These are phyloP conservation scores for Lerista edwardsae DNA, from an alignment of 2,797 vertebrate genomes.

Conservation along the genomic window DNA sequence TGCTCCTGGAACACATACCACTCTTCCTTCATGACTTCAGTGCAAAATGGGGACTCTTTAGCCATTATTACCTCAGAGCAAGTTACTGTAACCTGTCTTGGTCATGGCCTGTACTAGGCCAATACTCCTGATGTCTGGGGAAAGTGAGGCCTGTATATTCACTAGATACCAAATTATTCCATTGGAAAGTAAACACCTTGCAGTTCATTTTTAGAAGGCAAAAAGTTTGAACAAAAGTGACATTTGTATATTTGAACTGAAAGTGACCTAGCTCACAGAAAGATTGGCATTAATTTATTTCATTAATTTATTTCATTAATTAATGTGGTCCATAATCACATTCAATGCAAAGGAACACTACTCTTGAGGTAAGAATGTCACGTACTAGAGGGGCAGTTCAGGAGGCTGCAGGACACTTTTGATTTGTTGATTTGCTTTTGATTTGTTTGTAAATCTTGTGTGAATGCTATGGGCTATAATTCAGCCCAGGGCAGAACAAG, in stretches of 20 bases:
- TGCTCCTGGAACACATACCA: neutral
- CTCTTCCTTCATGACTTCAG: neutral
- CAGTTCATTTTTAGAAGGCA: neutral
- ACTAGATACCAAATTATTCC: neutral
- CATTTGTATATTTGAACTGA: too few relatives aligned
- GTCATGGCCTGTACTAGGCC: neutral
- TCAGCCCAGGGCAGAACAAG: neutral
- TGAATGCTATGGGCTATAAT: neutral
- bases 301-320: too few relatives aligned
- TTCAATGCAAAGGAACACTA: too few relatives aligned
- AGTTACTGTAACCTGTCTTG: neutral
- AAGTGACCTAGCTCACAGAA: neutral
- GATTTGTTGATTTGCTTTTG: neutral
- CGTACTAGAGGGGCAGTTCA: neutral
- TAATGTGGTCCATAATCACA: too few relatives aligned
- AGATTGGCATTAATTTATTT: neutral
- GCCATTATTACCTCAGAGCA: neutral
- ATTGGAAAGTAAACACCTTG: neutral
- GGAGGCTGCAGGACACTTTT: neutral
- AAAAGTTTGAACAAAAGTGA: neutral
- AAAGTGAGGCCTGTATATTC: neutral
- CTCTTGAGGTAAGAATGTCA: neutral
- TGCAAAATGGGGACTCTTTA: neutral
- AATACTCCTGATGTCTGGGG: neutral
- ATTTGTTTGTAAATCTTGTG: neutral